Base-by-base conservation (phyloP, 1,140 invertebrate genomes). In the Gryllus bimaculatus region DNA sequence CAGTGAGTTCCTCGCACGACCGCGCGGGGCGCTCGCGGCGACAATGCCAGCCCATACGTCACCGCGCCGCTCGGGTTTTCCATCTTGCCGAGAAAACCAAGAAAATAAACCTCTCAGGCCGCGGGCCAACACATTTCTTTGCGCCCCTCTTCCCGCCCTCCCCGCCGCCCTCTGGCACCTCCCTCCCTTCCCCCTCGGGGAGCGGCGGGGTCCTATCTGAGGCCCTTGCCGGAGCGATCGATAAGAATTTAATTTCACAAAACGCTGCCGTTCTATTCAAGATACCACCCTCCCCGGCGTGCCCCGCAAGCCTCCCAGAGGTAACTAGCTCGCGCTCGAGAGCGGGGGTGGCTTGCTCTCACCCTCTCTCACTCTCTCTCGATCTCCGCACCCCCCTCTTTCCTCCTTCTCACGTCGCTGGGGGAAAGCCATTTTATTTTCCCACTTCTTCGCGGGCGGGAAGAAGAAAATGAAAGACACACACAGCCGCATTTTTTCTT, bases 191-290 rank as follows among this genome's bases (percentile, higher is more conserved):
- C 48, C 48, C n/a, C 48, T 13, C 7, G 26, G n/a, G 76, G 20
- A 20, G 39, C 15, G 76, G 10, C 10, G 54, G 18, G 54, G 54
- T 7, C 54, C 54, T 66, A 66, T 66, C 54, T 66, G 54, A 66
- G 54, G 10, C 54, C 54, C 54, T 13, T 13, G 54, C 54, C 54
- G 76, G 47, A 12, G 47, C 47, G 76, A 77, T 77, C 76, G 76
- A 77, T 77, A 77, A 77, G 76, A 77, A 77, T 77, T 77, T 77
- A 77, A 77, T 77, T 77, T 77, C 76, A 77, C 76, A 77, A 77
- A 77, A 77, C 76, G 76, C 47, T 48, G 48, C 48, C 76, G 76
- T 77, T 77, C 76, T 77, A 77, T 77, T 77, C 76, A 77, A 77
- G 76, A 66, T 66, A 66, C 18, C 54, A 10, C 54, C 54, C 54